Percentiles rank a stretch among this genome's conserved stretches.
phyloP scores from a whole-genome alignment of 2,888 invertebrate species.

The Allacma fusca region DNA sequence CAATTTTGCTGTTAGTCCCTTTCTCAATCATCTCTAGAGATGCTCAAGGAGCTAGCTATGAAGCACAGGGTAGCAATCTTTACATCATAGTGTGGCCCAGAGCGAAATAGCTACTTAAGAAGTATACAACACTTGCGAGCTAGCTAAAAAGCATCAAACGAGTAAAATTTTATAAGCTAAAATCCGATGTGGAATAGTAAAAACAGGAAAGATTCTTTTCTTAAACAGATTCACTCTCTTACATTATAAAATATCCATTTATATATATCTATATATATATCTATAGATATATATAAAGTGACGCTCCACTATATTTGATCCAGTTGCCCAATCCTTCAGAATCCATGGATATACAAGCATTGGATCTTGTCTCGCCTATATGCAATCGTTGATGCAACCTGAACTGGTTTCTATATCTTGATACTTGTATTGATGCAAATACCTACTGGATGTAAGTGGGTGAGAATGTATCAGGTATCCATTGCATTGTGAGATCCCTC shows the following conservation, averaged over 20 bases:
- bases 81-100: slow-evolving; percentile 44
- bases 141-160: not conserved
- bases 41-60: not conserved
- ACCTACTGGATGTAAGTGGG: no score
- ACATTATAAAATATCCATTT: not conserved
- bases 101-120: slow-evolving; percentile 50
- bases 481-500: no score
- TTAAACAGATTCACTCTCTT: not conserved
- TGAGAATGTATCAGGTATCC: no score
- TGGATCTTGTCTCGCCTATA: no score
- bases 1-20: not conserved
- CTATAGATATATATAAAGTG: no score
- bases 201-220: slow-evolving; percentile 4
- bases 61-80: slow-evolving; percentile 38
- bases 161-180: not conserved
- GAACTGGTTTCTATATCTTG: no score
- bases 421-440: no score
- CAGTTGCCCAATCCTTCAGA: no score
- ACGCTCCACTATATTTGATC: no score
- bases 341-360: no score
- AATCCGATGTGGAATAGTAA: slow-evolving; percentile 5
- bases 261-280: no score
- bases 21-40: not conserved
- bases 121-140: not conserved
- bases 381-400: no score